Evolutionary conservation across 2,888 invertebrate genomes (phyloP).

Genomic region (Falcaria lacertinaria): DNA sequence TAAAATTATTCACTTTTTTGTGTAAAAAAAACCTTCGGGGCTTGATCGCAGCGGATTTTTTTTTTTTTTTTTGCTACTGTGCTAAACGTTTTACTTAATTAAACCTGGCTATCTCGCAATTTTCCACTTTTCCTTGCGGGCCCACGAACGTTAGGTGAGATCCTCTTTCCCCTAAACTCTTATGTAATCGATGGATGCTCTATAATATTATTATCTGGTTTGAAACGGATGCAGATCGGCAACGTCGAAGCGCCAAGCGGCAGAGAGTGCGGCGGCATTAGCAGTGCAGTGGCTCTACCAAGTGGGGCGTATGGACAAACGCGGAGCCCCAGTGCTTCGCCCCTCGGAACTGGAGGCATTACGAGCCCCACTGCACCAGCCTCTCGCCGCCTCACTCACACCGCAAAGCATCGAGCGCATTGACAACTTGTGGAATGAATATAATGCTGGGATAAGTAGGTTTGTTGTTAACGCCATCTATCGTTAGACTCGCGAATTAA

Average conservation of each 20-base stretch:
- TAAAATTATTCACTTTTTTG: no score
- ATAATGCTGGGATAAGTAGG: conserved; percentile 67
- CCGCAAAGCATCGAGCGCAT: conserved; percentile 53
- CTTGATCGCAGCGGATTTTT: no score
- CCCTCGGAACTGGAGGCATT: conserved; percentile 49
- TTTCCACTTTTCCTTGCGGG: no score
- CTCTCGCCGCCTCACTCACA: conserved; percentile 45
- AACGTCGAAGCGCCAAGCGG: conserved; percentile 75
- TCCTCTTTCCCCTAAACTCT: no score
- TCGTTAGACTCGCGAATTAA: background rate
- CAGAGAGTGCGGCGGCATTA: conserved; percentile 72
- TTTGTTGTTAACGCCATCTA: conserved; percentile 19
- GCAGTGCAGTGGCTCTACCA: conserved; percentile 76
- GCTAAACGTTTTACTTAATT: no score
- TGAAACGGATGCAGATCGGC: conserved; percentile 62
- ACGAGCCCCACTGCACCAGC: conserved; percentile 40
- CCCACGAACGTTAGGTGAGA: no score
- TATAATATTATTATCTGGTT: background rate
- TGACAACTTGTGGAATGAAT: conserved; percentile 59
- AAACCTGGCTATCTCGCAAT: no score
- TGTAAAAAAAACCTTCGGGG: no score
- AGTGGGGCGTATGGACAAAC: conserved; percentile 62
- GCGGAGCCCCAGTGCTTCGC: conserved; percentile 73
- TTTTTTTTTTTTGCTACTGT: no score
- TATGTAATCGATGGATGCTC: background rate